These are phyloP conservation scores for Meriones unguiculatus DNA, from an alignment of 2,113 vertebrate genomes.

Conservation along the genomic window DNA sequence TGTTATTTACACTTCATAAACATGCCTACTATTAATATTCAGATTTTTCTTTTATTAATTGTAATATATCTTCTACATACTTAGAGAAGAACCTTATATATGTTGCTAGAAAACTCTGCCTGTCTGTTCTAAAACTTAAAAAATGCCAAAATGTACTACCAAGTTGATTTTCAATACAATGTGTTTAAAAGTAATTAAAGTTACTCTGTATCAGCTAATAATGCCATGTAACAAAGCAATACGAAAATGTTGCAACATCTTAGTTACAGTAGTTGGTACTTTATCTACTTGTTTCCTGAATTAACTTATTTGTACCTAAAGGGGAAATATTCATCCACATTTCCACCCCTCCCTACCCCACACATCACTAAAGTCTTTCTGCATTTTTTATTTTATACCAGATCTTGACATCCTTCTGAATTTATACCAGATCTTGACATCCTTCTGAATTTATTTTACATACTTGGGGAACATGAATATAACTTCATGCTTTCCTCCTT, in stretches of 20 bases:
- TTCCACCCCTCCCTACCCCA: not conserved
- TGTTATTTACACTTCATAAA: not conserved
- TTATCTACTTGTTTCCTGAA: not conserved
- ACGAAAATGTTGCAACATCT: not conserved
- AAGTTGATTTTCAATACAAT: not conserved
- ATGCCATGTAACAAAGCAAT: not conserved
- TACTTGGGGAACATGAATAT: constrained; percentile 84
- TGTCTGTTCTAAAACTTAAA: constrained; percentile 25
- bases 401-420: constrained; percentile 71
- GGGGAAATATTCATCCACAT: not conserved
- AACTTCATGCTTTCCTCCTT: constrained; percentile 82
- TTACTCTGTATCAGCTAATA: not conserved
- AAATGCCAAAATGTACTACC: not conserved
- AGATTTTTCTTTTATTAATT: not conserved
- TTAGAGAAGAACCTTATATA: not conserved
- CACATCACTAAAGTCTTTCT: constrained; percentile 56
- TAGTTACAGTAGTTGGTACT: not conserved
- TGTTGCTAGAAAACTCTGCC: not conserved
- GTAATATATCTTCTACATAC: not conserved
- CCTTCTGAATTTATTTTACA: constrained; percentile 83
- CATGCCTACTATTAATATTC: not conserved
- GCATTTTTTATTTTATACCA: constrained; percentile 74
- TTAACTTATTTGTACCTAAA: not conserved
- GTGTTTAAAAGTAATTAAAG: constrained; percentile 40
- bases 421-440: constrained; percentile 73